Conservation (phyloP, 2,797 vertebrate genomes). For the Apogon talboti region DNA sequence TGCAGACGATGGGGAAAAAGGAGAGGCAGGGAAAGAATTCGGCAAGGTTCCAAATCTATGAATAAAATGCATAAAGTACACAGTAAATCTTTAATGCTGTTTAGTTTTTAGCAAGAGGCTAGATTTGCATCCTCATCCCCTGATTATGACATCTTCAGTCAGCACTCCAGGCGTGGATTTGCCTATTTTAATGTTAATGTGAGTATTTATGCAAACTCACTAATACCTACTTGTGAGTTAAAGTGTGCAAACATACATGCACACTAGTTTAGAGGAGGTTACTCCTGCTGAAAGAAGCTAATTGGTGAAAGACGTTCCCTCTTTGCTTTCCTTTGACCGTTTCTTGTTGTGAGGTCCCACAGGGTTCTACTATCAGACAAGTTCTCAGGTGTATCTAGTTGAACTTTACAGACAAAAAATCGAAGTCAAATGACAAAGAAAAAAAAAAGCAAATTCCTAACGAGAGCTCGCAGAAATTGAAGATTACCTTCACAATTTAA, state of each 20-base stretch:
- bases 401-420: slow-evolving; percentile 41
- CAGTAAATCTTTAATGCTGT: slow-evolving; percentile 69
- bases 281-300: slow-evolving; percentile 49
- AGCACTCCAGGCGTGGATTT: slow-evolving; percentile 60
- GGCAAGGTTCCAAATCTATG: slow-evolving; percentile 55
- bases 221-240: slow-evolving; percentile 33
- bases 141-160: slow-evolving; percentile 70
- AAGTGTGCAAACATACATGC: background rate
- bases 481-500: background rate
- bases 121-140: slow-evolving; percentile 75
- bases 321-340: slow-evolving; percentile 34
- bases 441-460: slow-evolving; percentile 8
- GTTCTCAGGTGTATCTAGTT: slow-evolving; percentile 25
- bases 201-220: slow-evolving; percentile 52
- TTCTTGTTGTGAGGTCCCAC: slow-evolving; percentile 40
- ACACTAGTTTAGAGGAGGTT: slow-evolving; percentile 31
- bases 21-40: slow-evolving; percentile 36
- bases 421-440: slow-evolving; percentile 8
- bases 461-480: slow-evolving; percentile 26
- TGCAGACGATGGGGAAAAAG: slow-evolving; percentile 21
- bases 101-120: slow-evolving; percentile 65
- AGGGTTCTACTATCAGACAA: slow-evolving; percentile 45
- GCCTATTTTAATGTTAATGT: slow-evolving; percentile 67
- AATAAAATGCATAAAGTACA: slow-evolving; percentile 69
- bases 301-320: slow-evolving; percentile 39